Conservation (phyloP, 2,113 vertebrate genomes). For the Micronycteris hirsuta region DNA sequence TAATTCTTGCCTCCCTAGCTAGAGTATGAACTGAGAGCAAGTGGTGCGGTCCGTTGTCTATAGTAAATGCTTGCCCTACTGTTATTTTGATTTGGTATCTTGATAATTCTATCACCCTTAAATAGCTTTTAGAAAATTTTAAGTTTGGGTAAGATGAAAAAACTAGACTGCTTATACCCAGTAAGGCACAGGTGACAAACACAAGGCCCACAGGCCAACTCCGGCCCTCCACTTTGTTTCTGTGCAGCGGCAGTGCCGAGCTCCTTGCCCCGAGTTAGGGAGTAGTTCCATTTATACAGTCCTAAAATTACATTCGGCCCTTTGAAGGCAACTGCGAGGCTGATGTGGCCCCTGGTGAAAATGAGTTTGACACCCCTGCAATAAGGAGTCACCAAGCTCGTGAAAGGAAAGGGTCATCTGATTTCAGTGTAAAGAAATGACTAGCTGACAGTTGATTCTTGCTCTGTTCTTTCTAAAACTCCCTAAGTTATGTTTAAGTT, state of each 20-base stretch:
- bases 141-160: neutral
- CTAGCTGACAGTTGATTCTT: neutral
- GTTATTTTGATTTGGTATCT: neutral
- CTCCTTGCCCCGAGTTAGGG: too few relatives aligned
- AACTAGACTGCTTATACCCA: neutral
- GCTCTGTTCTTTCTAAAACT: neutral
- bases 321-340: too few relatives aligned
- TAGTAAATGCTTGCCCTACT: neutral
- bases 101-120: neutral
- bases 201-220: too few relatives aligned
- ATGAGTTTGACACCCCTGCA: neutral
- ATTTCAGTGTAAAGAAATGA: constrained; percentile 1
- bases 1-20: neutral
- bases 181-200: neutral
- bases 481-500: neutral
- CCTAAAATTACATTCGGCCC: too few relatives aligned
- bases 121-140: neutral
- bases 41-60: neutral
- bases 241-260: too few relatives aligned
- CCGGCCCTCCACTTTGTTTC: too few relatives aligned
- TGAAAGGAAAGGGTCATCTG: neutral
- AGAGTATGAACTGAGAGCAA: neutral
- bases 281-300: too few relatives aligned
- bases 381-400: neutral
- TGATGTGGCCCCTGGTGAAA: too few relatives aligned